These are phyloP conservation scores for Procavia capensis DNA, from an alignment of 2,113 vertebrate genomes.

Conservation along the genomic window DNA sequence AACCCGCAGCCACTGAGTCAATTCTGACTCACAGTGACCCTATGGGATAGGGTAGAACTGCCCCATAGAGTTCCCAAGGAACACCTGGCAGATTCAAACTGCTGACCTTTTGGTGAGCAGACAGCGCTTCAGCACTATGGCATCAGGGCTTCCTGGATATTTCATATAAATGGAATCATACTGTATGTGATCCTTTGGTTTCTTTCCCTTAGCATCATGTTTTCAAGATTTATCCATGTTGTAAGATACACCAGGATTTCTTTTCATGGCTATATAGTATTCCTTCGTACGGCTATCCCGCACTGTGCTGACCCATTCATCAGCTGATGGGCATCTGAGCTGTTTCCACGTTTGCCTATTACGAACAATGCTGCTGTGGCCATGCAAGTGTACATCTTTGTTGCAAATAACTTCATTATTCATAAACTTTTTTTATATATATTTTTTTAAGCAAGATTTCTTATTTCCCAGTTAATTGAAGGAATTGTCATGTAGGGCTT, in stretches of 20 bases:
- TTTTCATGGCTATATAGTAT: conserved; percentile 2
- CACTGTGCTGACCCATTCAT: not conserved
- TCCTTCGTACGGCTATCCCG: not conserved
- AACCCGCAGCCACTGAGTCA: too few relatives aligned
- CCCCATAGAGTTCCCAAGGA: too few relatives aligned
- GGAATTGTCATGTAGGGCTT: not conserved
- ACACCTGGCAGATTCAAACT: too few relatives aligned
- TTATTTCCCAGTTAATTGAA: conserved; percentile 10
- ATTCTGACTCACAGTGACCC: too few relatives aligned
- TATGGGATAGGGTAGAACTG: too few relatives aligned
- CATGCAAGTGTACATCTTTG: not conserved
- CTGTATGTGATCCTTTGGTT: not conserved
- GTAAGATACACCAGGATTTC: not conserved
- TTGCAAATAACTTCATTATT: too few relatives aligned
- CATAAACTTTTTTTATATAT: too few relatives aligned
- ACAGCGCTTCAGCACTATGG: too few relatives aligned
- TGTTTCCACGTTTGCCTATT: not conserved
- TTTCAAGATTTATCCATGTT: not conserved
- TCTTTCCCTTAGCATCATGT: not conserved
- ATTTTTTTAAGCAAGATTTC: not conserved
- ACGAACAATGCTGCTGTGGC: not conserved
- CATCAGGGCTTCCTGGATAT: too few relatives aligned
- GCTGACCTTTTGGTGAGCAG: too few relatives aligned
- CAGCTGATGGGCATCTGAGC: not conserved
- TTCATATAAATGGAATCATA: not conserved